Evolutionary conservation across 2,113 vertebrate species (phyloP).

Genomic region (Hystrix brachyura): DNA sequence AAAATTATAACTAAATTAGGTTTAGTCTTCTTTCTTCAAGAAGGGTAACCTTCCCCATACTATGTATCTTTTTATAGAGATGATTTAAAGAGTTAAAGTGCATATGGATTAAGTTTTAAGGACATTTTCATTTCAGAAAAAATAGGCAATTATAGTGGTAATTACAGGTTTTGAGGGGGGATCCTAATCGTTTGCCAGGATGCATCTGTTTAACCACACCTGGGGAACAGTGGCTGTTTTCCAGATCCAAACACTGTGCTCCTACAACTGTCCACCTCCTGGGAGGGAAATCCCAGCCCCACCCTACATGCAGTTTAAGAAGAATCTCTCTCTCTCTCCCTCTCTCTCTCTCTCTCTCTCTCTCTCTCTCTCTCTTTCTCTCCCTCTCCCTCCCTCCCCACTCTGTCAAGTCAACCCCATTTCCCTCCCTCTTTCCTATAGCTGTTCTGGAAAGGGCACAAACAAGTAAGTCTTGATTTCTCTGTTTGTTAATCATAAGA

Average conservation of each 20-base stretch:
- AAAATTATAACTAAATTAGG: constrained; percentile 72
- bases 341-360: not conserved
- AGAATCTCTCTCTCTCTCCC: not conserved
- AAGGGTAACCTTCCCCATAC: not conserved
- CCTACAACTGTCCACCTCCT: not conserved
- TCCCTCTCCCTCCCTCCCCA: not conserved
- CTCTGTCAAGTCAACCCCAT: not conserved
- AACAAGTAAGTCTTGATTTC: constrained; percentile 53
- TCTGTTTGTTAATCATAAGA: constrained; percentile 8
- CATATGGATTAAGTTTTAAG: constrained; percentile 63
- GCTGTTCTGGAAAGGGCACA: constrained; percentile 22
- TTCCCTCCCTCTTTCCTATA: not conserved
- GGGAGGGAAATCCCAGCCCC: not conserved
- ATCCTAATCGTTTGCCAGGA: constrained; percentile 58
- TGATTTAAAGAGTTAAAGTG: constrained; percentile 59
- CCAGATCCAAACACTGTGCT: not conserved
- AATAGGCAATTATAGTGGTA: constrained; percentile 39
- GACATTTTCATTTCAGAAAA: constrained; percentile 69
- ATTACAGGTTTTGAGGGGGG: constrained; percentile 2
- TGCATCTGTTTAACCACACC: not conserved
- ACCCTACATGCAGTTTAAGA: not conserved
- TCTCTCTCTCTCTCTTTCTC: not conserved
- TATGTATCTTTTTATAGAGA: constrained; percentile 53
- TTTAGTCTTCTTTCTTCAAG: constrained; percentile 61
- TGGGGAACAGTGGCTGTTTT: not conserved